Percentiles rank a stretch among this genome's conserved stretches.
Conservation (phyloP, 2,113 vertebrate species). For the Antennarius striatus region DNA sequence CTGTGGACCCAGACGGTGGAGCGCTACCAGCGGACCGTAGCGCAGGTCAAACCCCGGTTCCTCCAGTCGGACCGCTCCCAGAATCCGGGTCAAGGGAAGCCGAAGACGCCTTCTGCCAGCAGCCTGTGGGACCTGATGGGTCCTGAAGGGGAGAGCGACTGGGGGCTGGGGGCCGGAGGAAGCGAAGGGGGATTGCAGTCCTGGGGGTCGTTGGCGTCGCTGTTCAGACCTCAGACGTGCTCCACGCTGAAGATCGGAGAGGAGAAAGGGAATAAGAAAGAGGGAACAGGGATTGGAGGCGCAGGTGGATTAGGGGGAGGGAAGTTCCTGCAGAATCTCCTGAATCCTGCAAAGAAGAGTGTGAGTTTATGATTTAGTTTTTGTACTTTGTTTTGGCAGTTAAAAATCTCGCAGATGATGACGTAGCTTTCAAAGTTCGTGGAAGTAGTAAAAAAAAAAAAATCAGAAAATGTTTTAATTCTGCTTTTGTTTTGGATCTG, state of each 20-base stretch:
- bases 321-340: slow-evolving; percentile 80
- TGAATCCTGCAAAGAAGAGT: slow-evolving; percentile 80
- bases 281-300: slow-evolving; percentile 31
- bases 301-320: slow-evolving; percentile 66
- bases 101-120: slow-evolving; percentile 58
- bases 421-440: not conserved
- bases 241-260: slow-evolving; percentile 81
- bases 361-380: slow-evolving; percentile 60
- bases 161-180: slow-evolving; percentile 67
- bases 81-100: slow-evolving; percentile 48
- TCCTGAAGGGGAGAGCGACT: slow-evolving; percentile 71
- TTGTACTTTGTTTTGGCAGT: not conserved
- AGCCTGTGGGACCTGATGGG: slow-evolving; percentile 77
- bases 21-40: slow-evolving; percentile 81
- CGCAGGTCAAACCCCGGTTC: slow-evolving; percentile 79
- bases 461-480: too few relatives aligned
- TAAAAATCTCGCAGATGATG: not conserved
- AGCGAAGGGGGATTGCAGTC: slow-evolving; percentile 76
- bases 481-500: too few relatives aligned
- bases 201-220: slow-evolving; percentile 81
- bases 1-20: slow-evolving; percentile 83
- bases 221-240: slow-evolving; percentile 80
- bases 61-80: slow-evolving; percentile 73
- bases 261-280: slow-evolving; percentile 71
- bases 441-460: too few relatives aligned